These are phyloP conservation scores for Aspidiotus rigidus DNA, from an alignment of 2,888 invertebrate species.

Conservation along the genomic window DNA sequence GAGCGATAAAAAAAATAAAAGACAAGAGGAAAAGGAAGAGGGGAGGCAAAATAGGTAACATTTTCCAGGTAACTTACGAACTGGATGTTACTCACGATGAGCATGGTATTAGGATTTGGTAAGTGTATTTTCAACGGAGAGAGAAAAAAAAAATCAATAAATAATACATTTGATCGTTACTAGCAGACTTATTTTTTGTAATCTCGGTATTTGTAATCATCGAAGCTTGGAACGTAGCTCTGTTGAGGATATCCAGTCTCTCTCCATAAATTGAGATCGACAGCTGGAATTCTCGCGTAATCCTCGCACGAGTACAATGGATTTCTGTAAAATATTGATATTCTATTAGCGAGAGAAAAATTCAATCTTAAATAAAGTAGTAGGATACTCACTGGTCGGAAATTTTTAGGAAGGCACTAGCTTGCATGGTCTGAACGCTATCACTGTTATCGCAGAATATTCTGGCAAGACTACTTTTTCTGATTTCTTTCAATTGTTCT, in stretches of 20 bases:
- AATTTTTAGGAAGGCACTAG: constrained; percentile 48
- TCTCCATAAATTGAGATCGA: constrained; percentile 50
- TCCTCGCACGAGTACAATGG: constrained; percentile 48
- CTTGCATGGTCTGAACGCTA: constrained; percentile 56
- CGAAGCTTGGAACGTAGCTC: constrained; percentile 25
- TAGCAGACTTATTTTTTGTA: neutral
- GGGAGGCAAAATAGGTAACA: neutral
- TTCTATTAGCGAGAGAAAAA: neutral
- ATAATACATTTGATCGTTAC: neutral
- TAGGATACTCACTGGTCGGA: constrained; percentile 38
- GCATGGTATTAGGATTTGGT: neutral
- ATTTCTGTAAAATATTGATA: constrained; percentile 44
- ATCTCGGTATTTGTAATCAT: constrained; percentile 35
- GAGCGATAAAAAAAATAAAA: neutral
- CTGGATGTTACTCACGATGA: neutral
- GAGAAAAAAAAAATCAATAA: no score
- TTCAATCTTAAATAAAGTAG: neutral
- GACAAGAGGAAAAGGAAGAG: neutral
- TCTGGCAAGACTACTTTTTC: constrained; percentile 66
- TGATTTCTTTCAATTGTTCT: constrained; percentile 64
- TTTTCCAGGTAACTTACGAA: constrained; percentile 5
- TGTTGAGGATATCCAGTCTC: constrained; percentile 40
- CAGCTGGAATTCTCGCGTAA: constrained; percentile 46
- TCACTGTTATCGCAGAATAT: constrained; percentile 73
- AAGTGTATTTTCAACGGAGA: neutral